A percentile compares a stretch with the other conserved stretches of the same genome.
Conservation (phyloP, 1,140 invertebrate genomes). For the Oppia nitens region DNA sequence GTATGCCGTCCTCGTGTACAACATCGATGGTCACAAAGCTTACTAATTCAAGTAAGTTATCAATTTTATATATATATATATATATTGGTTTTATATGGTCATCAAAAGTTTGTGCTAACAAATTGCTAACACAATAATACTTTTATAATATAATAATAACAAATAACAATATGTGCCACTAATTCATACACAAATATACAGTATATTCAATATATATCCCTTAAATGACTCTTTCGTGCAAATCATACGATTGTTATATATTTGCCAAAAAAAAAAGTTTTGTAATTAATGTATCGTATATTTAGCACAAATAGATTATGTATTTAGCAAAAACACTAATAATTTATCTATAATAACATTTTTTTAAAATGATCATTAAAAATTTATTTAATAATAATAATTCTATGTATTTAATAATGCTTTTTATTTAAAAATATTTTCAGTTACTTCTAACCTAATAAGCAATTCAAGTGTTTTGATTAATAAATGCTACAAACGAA, state of each 20-base stretch:
- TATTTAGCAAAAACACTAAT: too few relatives aligned
- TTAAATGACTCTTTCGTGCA: not conserved
- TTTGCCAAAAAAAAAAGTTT: not conserved
- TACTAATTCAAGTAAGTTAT: slow-evolving; percentile 12
- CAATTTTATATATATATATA: not conserved
- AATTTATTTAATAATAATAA: too few relatives aligned
- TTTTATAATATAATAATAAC: not conserved
- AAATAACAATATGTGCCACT: not conserved
- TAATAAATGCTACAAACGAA: not conserved
- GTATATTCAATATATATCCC: too few relatives aligned
- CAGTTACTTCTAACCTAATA: not conserved
- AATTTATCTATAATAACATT: too few relatives aligned
- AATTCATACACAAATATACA: too few relatives aligned
- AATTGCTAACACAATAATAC: not conserved
- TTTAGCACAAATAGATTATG: too few relatives aligned
- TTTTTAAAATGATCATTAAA: too few relatives aligned
- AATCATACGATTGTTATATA: not conserved
- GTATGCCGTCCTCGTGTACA: slow-evolving; percentile 16
- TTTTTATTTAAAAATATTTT: too few relatives aligned
- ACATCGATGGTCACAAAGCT: slow-evolving; percentile 8
- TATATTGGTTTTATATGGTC: slow-evolving; percentile 1
- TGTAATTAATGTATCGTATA: too few relatives aligned
- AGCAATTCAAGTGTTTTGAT: not conserved
- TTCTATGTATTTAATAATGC: too few relatives aligned
- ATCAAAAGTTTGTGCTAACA: not conserved